Conservation (phyloP, 1,140 invertebrate species). For the Acyrthosiphon pisum region DNA sequence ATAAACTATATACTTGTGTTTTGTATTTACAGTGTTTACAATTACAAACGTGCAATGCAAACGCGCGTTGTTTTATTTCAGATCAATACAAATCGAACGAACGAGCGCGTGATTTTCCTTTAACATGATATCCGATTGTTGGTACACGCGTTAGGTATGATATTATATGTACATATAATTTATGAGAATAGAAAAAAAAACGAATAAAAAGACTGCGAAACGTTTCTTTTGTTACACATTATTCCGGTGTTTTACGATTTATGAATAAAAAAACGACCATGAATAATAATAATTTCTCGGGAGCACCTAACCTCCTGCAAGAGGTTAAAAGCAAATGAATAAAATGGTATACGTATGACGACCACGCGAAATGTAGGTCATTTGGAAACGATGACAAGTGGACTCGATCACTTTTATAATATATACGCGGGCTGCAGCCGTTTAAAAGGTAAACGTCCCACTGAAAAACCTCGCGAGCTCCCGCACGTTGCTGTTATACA, state of each 20-base stretch:
- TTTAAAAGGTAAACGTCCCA: conserved; percentile 23
- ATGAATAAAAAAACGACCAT: conserved; percentile 34
- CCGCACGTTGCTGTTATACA: neutral
- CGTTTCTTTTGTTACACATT: conserved; percentile 30
- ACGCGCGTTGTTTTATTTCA: neutral
- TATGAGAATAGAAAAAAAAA: neutral
- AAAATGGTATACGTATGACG: neutral
- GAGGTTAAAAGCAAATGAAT: conserved; percentile 31
- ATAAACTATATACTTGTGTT: neutral
- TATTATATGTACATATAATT: neutral
- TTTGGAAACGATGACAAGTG: conserved; percentile 37
- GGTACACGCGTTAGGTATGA: neutral
- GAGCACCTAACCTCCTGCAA: conserved; percentile 23
- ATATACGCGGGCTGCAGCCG: neutral
- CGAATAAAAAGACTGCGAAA: conserved; percentile 18
- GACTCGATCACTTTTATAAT: neutral
- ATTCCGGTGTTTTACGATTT: conserved; percentile 28
- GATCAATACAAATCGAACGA: neutral
- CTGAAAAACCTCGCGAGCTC: neutral
- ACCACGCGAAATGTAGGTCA: conserved; percentile 36
- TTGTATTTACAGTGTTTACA: neutral
- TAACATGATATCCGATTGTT: neutral
- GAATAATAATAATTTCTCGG: conserved; percentile 42
- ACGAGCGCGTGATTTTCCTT: neutral
- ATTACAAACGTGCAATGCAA: neutral